A percentile compares a stretch with the other conserved stretches of the same genome.
Conservation (phyloP, 2,113 vertebrate genomes). For the Procavia capensis region DNA sequence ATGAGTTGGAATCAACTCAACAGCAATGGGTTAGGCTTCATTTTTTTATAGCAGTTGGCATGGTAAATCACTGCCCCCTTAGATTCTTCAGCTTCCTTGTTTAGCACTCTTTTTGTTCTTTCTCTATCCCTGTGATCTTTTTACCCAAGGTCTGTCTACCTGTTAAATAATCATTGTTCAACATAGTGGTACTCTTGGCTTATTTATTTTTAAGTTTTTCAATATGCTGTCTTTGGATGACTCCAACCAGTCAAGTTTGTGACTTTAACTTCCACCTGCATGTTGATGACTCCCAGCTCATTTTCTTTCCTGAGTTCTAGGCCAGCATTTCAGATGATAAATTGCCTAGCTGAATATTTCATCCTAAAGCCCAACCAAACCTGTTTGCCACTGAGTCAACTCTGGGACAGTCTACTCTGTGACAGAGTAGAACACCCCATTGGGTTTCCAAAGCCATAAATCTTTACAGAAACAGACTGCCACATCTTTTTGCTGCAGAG, state of each 20-base stretch:
- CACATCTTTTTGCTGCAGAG: too few species aligned
- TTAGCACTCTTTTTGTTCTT: neutral
- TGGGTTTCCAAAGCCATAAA: too few species aligned
- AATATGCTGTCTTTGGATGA: neutral
- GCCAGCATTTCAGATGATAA: neutral
- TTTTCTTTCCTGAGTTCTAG: neutral
- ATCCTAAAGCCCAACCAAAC: neutral
- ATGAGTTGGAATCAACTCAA: too few species aligned
- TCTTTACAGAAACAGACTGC: too few species aligned
- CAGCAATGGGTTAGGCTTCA: too few species aligned
- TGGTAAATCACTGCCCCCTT: neutral
- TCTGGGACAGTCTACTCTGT: too few species aligned
- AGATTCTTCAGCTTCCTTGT: neutral
- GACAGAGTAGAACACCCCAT: too few species aligned
- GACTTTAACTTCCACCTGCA: neutral
- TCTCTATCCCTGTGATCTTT: neutral
- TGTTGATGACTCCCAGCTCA: neutral
- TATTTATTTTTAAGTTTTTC: neutral
- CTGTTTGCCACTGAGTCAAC: too few species aligned
- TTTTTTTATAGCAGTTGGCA: neutral
- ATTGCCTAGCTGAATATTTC: conserved; percentile 31
- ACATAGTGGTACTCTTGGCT: neutral
- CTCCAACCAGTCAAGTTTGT: neutral
- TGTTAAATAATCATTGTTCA: neutral
- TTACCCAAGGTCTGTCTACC: neutral